A percentile compares a stretch with the other conserved stretches of the same genome.
phyloP scores from a whole-genome alignment of 2,113 vertebrate species.

The Quiscalus mexicanus region DNA sequence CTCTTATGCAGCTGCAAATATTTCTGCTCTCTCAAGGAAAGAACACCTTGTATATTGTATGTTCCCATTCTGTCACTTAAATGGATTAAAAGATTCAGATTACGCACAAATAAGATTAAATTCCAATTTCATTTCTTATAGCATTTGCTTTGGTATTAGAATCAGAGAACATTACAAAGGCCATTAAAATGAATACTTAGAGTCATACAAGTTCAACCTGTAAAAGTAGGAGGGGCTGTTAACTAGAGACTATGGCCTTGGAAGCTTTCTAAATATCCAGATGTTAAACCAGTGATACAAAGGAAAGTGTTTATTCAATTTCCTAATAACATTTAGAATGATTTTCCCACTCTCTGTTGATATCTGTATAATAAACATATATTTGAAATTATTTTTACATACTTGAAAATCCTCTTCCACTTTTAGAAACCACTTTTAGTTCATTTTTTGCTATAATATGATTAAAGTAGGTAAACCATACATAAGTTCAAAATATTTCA shows the following conservation, averaged over 20 bases:
- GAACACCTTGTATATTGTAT: background rate
- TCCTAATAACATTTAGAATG: background rate
- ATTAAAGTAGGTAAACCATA: background rate
- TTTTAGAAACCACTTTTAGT: background rate
- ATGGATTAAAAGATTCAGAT: slow-evolving; percentile 17
- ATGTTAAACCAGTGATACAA: background rate
- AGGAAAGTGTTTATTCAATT: background rate
- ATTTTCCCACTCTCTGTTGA: background rate
- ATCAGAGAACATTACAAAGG: background rate
- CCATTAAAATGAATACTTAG: background rate
- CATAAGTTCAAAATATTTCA: background rate
- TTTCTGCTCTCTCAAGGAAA: background rate
- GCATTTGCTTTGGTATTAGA: background rate
- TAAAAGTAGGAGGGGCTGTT: background rate
- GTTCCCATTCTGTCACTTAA: slow-evolving; percentile 34
- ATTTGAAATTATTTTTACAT: background rate
- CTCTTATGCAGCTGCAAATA: background rate
- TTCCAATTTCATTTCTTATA: background rate
- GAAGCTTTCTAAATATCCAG: background rate
- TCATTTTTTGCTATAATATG: background rate
- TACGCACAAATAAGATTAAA: background rate
- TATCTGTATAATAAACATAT: background rate
- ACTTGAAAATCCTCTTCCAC: background rate
- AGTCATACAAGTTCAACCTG: background rate
- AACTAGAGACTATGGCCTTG: background rate